Evolutionary conservation across 64 coral and sea anemone species (phyloP).

Genomic region (Actinia equina): DNA sequence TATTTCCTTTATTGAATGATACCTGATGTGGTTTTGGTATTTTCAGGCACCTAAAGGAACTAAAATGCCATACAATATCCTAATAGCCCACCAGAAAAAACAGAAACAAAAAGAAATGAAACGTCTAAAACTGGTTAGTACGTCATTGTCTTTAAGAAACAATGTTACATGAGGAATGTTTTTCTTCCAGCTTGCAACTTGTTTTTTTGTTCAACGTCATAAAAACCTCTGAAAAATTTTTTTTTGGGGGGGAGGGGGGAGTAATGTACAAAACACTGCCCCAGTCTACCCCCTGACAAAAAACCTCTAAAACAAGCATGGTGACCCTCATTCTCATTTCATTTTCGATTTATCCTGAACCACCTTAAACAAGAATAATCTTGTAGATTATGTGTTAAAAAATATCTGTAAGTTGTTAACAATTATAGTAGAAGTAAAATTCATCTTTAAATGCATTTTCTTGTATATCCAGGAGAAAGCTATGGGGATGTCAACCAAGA

Average conservation of each 20-base stretch:
- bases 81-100: constrained; percentile 54
- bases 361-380: no score
- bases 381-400: background rate
- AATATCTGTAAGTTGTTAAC: background rate
- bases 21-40: background rate
- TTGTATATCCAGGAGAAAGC: constrained; percentile 50
- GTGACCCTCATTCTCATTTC: no score
- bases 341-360: no score
- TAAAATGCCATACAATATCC: constrained; percentile 64
- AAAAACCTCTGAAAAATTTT: no score
- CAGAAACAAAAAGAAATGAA: constrained; percentile 63
- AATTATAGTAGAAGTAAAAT: background rate
- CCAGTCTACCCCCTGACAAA: no score
- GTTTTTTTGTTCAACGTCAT: no score
- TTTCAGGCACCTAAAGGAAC: constrained; percentile 66
- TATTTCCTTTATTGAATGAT: no score
- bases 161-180: no score
- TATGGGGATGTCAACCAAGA: constrained; percentile 65
- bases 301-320: no score
- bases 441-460: background rate
- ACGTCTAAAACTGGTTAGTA: constrained; percentile 57
- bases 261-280: no score
- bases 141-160: background rate
- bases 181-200: no score
- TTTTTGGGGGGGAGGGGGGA: no score